Percentiles rank a stretch among this genome's conserved stretches.
phyloP scores from a whole-genome alignment of 2,888 invertebrate genomes.

The Stenichneumon culpator region DNA sequence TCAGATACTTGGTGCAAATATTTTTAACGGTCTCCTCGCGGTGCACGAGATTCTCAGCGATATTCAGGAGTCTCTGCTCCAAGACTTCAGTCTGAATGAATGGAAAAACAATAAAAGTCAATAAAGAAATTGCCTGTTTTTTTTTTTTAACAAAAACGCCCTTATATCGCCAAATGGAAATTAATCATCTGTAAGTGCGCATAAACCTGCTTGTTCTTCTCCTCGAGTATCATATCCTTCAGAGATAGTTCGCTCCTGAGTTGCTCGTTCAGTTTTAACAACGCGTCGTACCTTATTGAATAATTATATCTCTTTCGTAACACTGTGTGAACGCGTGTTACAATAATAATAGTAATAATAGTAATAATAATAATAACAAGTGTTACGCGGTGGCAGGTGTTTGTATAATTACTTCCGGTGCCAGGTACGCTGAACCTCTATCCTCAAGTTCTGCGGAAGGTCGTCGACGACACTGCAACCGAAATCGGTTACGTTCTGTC shows the following conservation, averaged over 20 bases:
- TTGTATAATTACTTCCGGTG: conserved; percentile 74
- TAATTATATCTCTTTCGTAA: conserved; percentile 38
- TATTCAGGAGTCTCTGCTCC: conserved; percentile 71
- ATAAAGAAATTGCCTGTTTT: not conserved
- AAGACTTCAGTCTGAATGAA: conserved; percentile 71
- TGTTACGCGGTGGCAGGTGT: not conserved
- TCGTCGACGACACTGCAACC: conserved; percentile 67
- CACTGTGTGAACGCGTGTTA: not conserved
- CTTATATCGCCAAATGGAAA: not conserved
- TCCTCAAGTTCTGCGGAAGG: conserved; percentile 74
- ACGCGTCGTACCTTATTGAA: conserved; percentile 75
- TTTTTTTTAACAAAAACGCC: not conserved
- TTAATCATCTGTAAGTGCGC: not conserved
- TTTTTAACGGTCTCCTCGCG: conserved; percentile 71
- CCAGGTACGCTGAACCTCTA: conserved; percentile 77
- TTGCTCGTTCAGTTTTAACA: conserved; percentile 74
- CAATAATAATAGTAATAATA: conserved; percentile 1
- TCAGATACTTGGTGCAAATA: conserved; percentile 73
- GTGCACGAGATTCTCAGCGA: conserved; percentile 72
- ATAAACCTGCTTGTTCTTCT: conserved; percentile 73
- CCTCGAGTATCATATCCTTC: conserved; percentile 65
- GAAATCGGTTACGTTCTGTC: conserved; percentile 76
- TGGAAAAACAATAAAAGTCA: not conserved
- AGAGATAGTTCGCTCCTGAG: conserved; percentile 69
- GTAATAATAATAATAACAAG: conserved; percentile 6